Conservation (phyloP, 1,140 invertebrate species). For the Leptopilina clavipes region DNA sequence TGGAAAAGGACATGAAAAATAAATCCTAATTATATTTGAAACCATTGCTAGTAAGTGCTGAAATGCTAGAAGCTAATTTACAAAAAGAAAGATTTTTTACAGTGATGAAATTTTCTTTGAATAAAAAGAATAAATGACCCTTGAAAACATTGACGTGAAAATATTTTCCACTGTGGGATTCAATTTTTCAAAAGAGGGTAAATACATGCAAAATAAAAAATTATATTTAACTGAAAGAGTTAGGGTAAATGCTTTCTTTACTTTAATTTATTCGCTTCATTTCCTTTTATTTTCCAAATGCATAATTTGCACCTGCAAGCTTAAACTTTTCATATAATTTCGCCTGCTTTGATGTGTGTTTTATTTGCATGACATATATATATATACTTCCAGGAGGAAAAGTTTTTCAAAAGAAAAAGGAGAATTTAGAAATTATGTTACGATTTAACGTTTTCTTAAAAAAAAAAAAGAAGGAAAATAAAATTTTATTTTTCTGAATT, state of each 20-base stretch:
- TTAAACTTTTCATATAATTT: slow-evolving; percentile 20
- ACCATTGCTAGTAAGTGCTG: too few relatives aligned
- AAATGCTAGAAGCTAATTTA: too few relatives aligned
- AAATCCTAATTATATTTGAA: too few relatives aligned
- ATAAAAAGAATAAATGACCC: too few relatives aligned
- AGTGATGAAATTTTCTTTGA: too few relatives aligned
- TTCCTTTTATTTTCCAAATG: not conserved
- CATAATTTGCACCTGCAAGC: slow-evolving; percentile 3
- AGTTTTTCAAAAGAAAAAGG: not conserved
- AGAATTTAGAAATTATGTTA: not conserved
- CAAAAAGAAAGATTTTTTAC: too few relatives aligned
- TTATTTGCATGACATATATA: not conserved
- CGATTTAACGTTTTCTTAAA: not conserved
- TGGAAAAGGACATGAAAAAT: too few relatives aligned
- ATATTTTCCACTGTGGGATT: not conserved
- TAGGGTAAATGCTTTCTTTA: not conserved
- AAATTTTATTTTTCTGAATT: slow-evolving; percentile 25
- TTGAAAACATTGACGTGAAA: not conserved
- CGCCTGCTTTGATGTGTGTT: slow-evolving; percentile 11
- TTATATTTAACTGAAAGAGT: slow-evolving; percentile 15
- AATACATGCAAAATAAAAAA: not conserved
- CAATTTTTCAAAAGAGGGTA: not conserved
- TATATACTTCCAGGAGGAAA: not conserved
- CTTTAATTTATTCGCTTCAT: not conserved
- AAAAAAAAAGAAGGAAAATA: not conserved